Evolutionary conservation across 2,113 vertebrate species (phyloP).

Genomic region (Turnix velox): DNA sequence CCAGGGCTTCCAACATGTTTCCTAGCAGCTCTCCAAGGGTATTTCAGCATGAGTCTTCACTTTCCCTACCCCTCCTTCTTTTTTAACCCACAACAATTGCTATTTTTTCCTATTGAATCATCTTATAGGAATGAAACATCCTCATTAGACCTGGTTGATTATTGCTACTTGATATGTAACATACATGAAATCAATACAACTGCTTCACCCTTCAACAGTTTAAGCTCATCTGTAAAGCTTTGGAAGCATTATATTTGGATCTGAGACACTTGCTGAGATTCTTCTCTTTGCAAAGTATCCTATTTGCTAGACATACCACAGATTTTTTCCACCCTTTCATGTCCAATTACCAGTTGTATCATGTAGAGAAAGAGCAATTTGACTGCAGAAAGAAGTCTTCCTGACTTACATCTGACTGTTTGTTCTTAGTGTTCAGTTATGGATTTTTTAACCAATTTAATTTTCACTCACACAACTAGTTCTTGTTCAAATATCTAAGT

Average conservation of each 20-base stretch:
- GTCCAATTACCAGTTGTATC: neutral
- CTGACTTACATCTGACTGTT: neutral
- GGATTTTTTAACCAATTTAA: neutral
- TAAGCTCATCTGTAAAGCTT: neutral
- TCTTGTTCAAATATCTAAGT: neutral
- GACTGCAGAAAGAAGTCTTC: neutral
- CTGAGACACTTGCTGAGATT: neutral
- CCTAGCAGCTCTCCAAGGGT: neutral
- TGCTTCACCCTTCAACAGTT: neutral
- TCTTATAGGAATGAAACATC: neutral
- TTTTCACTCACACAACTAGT: neutral
- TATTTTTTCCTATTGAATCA: neutral
- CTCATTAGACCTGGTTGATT: neutral
- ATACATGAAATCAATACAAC: neutral
- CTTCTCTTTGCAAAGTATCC: neutral
- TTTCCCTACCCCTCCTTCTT: neutral
- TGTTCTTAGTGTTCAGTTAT: neutral
- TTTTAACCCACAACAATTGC: neutral
- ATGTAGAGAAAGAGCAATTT: neutral
- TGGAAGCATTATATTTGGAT: neutral
- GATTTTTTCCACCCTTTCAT: rapidly evolving
- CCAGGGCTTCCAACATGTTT: neutral
- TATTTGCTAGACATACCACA: neutral
- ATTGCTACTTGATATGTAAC: neutral
- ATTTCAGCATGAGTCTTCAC: neutral